Base-by-base conservation (phyloP, 2,888 invertebrate genomes). In the Campoplex capitator region DNA sequence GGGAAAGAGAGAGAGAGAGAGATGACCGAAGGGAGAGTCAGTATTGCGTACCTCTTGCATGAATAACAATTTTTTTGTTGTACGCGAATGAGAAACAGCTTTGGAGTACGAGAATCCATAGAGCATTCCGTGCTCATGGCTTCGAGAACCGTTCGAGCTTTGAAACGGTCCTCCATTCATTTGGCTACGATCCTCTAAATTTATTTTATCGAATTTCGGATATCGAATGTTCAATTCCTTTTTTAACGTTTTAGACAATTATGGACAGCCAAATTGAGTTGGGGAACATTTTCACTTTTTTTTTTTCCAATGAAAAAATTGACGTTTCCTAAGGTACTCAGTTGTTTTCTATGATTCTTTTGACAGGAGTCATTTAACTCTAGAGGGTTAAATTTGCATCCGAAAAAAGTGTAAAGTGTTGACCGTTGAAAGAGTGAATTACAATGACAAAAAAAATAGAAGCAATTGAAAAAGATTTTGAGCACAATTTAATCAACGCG, bases 1-100 rank as follows among this genome's bases (percentile, higher is more conserved):
- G 65, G 62, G 42, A 38, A 42, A 73, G 16, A 16, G 56, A 67
- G 8, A 2, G 65, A 73, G 42, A 38, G 65, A 73, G 16, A 16
- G 56, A 67, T 8, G 7, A 23, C 74, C 28, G n/a, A 35, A 51
- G 28, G 48, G 48, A 81, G 58, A 83, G 77, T 84, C 86, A 51
- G 77, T 73, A 54, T 68, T 48, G 75, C 70, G 51, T 81, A 81
- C 62, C 86, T 79, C 65, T 68, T 88, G 91, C 91, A 93, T 93
- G 91, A 91, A 92, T 92, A 93, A 91, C 68, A 54, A 42, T 68
- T 68, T 38, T n/a, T 11, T 16, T 32, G 45, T 70, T 28, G 18
- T 58, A 38, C 70, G 42, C n/a, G 54, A 54, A 73, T 73, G 73
- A 73, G 54, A 54, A 73, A 28, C 11, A 16, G 48, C 13, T 32